Conservation (phyloP, 2,113 vertebrate species). For the Vulpes vulpes region DNA sequence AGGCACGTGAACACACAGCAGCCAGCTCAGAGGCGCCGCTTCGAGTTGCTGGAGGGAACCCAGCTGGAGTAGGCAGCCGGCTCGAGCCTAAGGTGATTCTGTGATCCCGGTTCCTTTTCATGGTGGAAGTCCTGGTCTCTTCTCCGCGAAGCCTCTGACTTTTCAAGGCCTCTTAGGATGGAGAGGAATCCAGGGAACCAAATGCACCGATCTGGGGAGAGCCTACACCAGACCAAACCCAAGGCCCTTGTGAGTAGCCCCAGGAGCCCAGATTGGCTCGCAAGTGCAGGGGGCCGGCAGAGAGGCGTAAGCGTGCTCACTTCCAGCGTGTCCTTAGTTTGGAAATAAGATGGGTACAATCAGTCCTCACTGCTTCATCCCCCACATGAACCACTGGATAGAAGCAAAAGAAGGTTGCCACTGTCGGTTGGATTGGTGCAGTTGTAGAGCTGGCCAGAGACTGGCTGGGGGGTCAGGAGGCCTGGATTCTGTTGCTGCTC, state of each 20-base stretch:
- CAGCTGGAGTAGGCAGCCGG: too few relatives aligned
- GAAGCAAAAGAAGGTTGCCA: neutral
- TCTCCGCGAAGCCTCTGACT: neutral
- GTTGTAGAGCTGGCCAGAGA: neutral
- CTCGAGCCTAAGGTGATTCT: neutral
- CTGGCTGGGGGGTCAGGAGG: neutral
- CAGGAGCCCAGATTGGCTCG: neutral
- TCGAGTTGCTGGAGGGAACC: neutral
- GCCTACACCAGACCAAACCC: neutral
- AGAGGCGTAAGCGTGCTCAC: fast-evolving
- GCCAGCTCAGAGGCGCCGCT: neutral
- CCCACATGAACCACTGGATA: neutral
- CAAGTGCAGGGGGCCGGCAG: neutral
- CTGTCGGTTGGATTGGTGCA: too few relatives aligned
- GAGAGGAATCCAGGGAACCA: neutral
- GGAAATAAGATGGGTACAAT: neutral
- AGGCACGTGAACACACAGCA: fast-evolving
- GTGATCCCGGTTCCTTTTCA: neutral
- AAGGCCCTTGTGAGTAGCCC: too few relatives aligned
- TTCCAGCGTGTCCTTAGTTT: neutral
- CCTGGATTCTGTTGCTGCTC: neutral
- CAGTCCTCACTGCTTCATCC: neutral
- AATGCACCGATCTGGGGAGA: neutral
- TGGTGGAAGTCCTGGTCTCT: neutral
- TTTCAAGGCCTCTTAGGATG: neutral